Evolutionary conservation across 2,888 invertebrate genomes (phyloP).

Genomic region (Harpagoxenus sublaevis): DNA sequence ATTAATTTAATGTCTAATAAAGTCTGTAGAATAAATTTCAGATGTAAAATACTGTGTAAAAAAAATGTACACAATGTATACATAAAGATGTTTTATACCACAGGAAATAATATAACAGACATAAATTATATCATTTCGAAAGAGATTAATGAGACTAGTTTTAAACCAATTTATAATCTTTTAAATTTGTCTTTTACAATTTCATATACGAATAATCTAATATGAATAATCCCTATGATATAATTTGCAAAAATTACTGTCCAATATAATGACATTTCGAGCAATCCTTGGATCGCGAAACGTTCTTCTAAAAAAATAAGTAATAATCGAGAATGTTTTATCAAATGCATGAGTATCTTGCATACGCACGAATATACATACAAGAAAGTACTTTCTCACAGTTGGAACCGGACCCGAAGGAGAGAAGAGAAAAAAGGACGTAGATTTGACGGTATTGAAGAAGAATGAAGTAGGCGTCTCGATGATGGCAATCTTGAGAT

Average conservation of each 20-base stretch:
- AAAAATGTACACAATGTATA: neutral
- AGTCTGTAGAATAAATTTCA: neutral
- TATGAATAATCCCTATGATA: neutral
- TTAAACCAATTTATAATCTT: neutral
- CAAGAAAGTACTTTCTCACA: slow-evolving; percentile 98
- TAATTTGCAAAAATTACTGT: neutral
- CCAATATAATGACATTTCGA: neutral
- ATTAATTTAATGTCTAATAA: neutral
- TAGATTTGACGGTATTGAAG: too few species aligned
- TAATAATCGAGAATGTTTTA: too few species aligned
- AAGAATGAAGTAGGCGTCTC: too few species aligned
- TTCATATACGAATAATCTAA: neutral
- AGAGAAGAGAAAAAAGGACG: too few species aligned
- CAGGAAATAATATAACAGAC: neutral
- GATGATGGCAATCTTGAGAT: too few species aligned
- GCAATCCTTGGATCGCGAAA: neutral
- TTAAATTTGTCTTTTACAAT: neutral
- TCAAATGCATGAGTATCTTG: too few species aligned
- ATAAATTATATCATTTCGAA: neutral
- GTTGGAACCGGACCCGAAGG: too few species aligned
- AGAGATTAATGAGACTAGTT: neutral
- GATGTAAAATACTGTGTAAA: neutral
- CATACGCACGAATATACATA: too few species aligned
- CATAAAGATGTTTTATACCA: neutral
- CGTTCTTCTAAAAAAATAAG: neutral